Base-by-base conservation (phyloP, 1,140 invertebrate genomes). In the Gyrodactylus bullatarudis region DNA sequence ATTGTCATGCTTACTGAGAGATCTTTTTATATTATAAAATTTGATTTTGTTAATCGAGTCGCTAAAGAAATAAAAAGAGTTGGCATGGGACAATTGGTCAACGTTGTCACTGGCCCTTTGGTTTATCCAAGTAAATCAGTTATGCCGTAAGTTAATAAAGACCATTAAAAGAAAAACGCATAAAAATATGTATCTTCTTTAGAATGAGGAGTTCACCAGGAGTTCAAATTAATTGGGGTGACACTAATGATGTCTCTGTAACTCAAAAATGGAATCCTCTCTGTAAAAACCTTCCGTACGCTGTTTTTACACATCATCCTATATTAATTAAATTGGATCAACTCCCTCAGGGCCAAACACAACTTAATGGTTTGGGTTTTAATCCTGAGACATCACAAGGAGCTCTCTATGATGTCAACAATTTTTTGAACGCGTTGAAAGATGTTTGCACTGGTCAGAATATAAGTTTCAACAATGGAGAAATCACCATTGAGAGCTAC, bases 251-350 rank as follows among this genome's bases (percentile, higher is more conserved):
- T 1, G 70, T 71, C 20, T 25, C 70, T 16, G 20, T 21, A 20
- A 71, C 70, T 25, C 70, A 71, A 24, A 23, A 24, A n/a, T 71
- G 70, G 70, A 71, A 71, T 71, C 70, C 70, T 1, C 23, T 71
- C 1, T 71, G 70, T 71, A 71, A 71, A 71, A 71, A 1, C 1
- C 20, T 71, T 23, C 70, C 70, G 16, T 23, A 24, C n/a, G 21
- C 21, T n/a, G 24, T 71, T 24, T 71, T 71, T 19, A 71, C 24
- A 16, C 21, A 71, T 24, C 70, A 71, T n/a, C 70, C 70, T 8
- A 20, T 71, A 23, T 71, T 26, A n/a, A 54, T 54, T 54, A 54
- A 54, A 54, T 54, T 54, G 34, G n/a, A 54, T 54, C 8, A 8
- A 54, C n/a, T 54, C 8, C 34, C 34, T 16, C 34, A 54, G n/a